A percentile compares a stretch with the other conserved stretches of the same genome.
phyloP scores from a whole-genome alignment of 2,797 vertebrate species.

The Catostomus latipinnis region DNA sequence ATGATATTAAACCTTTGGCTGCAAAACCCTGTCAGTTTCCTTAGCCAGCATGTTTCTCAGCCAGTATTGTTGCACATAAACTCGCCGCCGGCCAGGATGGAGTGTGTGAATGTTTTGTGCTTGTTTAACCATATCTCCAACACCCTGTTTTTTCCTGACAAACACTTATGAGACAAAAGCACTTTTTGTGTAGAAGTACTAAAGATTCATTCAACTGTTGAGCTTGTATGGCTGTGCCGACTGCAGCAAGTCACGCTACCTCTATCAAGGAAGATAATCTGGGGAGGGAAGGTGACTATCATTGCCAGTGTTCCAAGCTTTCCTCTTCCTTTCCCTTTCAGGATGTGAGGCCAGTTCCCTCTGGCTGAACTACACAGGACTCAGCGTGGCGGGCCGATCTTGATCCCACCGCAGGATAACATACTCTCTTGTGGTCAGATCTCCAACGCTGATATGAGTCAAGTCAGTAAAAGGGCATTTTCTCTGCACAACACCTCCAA shows the following conservation, averaged over 20 bases:
- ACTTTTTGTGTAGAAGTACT: slow-evolving; percentile 21
- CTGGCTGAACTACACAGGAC: slow-evolving; percentile 49
- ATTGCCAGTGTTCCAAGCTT: slow-evolving; percentile 48
- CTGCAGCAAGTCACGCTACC: slow-evolving; percentile 30
- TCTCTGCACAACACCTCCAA: slow-evolving; percentile 63
- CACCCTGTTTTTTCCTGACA: slow-evolving; percentile 48
- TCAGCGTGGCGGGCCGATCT: slow-evolving; percentile 2
- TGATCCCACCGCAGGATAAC: slow-evolving; percentile 43
- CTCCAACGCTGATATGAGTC: slow-evolving; percentile 39
- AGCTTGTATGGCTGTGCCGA: slow-evolving; percentile 16
- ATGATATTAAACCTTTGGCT: slow-evolving; percentile 43
- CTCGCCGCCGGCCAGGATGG: slow-evolving; percentile 26
- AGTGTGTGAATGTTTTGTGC: slow-evolving; percentile 22
- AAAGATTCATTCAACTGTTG: slow-evolving; percentile 14
- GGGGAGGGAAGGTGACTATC: slow-evolving; percentile 51
- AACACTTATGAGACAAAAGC: slow-evolving; percentile 39
- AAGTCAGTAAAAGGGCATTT: slow-evolving; percentile 36
- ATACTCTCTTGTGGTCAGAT: slow-evolving; percentile 64
- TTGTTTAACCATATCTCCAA: slow-evolving; percentile 52
- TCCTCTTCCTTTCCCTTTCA: slow-evolving; percentile 49
- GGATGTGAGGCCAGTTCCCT: slow-evolving; percentile 49
- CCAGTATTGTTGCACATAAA: slow-evolving; percentile 24
- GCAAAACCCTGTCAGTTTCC: neutral
- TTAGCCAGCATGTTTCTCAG: slow-evolving; percentile 3
- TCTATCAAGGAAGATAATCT: slow-evolving; percentile 41